Base-by-base conservation (phyloP, 2,113 vertebrate genomes). In the Sterna hirundo region DNA sequence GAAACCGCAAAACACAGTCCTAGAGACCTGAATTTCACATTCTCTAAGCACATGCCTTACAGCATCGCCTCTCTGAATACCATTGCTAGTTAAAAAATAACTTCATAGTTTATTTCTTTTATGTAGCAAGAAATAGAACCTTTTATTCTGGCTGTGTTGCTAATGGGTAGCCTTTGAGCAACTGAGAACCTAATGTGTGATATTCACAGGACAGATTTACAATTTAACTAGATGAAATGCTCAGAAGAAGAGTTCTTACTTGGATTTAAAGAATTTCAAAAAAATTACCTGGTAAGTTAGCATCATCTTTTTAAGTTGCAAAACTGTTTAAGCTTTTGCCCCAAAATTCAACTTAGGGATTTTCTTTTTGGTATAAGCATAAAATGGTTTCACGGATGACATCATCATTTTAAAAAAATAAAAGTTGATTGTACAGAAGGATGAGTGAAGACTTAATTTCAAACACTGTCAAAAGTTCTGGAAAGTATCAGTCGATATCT, bases 101-200 rank as follows among this genome's bases (percentile, higher is more conserved):
- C 55, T 88, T 89, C 52, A 49, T 84, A 79, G 92, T 79, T 88
- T 93, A 91, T 72, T 96, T 94, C 60, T 95, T 96, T 94, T 96
- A 84, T 90, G 69, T 57, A 46, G 64, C 13, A 68, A 91, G 89
- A 96, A 93, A 80, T 86, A 96, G 25, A 83, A 46, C 11, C 30
- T 94, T 88, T 96, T 77, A 74, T 92, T 61, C 30, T 83, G 38
- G 2, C 29, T 92, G 80, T 85, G 62, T 83, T 91, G 62, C 80
- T 96, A 91, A 94, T 93, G 65, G 76, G 77, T 54, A 93, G 75
- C 54, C 95, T 95, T 94, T 93, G 77, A 97, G 88, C 68, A 81
- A 62, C 65, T 61, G 60, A 93, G 27, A 89, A 62, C 36, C 54
- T 86, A 86, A 77, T 65, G 46, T 51, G 55, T 92, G 79, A 87